A percentile compares a stretch with the other conserved stretches of the same genome.
These are phyloP conservation scores for Tenebrio molitor DNA, from an alignment of 1,140 invertebrate species.

Conservation along the genomic window DNA sequence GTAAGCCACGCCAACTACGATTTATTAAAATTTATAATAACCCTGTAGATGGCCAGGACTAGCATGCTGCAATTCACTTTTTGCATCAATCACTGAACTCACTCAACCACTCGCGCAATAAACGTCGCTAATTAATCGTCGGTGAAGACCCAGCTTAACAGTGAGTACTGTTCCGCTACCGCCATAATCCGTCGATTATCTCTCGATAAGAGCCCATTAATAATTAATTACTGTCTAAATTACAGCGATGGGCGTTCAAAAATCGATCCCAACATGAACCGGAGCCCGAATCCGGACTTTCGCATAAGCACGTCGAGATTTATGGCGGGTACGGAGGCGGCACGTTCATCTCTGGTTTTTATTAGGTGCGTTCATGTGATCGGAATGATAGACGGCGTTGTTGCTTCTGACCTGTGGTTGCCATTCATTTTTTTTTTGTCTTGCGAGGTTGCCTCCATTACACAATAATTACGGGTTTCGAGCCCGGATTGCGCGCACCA, in stretches of 20 bases:
- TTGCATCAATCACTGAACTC: too few relatives aligned
- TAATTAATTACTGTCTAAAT: neutral
- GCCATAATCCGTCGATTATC: neutral
- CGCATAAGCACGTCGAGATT: conserved; percentile 3
- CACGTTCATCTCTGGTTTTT: neutral
- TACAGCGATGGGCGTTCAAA: neutral
- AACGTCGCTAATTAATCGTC: too few relatives aligned
- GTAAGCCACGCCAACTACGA: too few relatives aligned
- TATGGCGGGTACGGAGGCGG: neutral
- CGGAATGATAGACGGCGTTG: neutral
- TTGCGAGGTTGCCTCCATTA: conserved; percentile 2
- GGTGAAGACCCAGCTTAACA: too few relatives aligned
- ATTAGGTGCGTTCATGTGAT: neutral
- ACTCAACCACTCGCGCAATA: too few relatives aligned
- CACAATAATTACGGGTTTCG: conserved; percentile 11
- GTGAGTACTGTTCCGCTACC: too few relatives aligned
- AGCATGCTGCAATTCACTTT: too few relatives aligned
- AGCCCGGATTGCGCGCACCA: too few relatives aligned
- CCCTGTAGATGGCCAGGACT: too few relatives aligned
- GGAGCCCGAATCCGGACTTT: neutral
- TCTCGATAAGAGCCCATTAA: neutral
- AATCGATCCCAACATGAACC: neutral
- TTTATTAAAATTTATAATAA: too few relatives aligned
- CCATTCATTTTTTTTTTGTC: too few relatives aligned
- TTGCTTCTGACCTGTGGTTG: neutral